These are phyloP conservation scores for Danio albolineatus DNA, from an alignment of 2,797 vertebrate species.

Conservation along the genomic window DNA sequence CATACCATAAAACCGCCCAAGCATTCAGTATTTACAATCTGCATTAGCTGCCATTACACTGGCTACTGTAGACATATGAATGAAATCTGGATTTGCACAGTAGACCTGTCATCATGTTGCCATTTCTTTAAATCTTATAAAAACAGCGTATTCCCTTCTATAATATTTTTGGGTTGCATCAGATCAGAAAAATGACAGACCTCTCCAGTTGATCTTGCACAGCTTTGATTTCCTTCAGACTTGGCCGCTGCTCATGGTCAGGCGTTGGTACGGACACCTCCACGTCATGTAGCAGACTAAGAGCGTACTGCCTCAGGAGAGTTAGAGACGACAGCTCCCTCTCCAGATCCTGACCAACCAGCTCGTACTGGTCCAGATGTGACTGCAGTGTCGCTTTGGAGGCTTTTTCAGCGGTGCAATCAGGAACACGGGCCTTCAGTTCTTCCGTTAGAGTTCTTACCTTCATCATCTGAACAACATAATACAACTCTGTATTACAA, in stretches of 20 bases:
- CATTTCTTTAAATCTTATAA: not conserved
- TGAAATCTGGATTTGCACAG: not conserved
- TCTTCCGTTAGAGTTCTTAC: constrained; percentile 80
- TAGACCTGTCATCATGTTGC: not conserved
- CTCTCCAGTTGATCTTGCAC: constrained; percentile 89
- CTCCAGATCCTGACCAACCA: constrained; percentile 85
- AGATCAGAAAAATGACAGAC: constrained; percentile 71
- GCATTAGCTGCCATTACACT: not conserved
- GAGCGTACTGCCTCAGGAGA: constrained; percentile 82
- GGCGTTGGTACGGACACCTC: constrained; percentile 74
- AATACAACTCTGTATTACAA: not conserved
- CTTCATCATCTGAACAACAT: constrained; percentile 83
- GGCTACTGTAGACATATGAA: not conserved
- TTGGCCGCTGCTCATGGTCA: constrained; percentile 65
- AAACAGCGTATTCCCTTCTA: not conserved
- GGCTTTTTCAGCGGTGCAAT: constrained; percentile 87
- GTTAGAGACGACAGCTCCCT: constrained; percentile 84
- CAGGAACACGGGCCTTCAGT: constrained; percentile 85
- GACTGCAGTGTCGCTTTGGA: constrained; percentile 87
- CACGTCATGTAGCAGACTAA: constrained; percentile 78
- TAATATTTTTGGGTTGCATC: not conserved
- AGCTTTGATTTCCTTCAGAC: constrained; percentile 83
- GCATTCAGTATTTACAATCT: not conserved
- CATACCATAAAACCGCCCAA: too few species aligned
- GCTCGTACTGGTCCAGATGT: constrained; percentile 87